Conservation (phyloP, 1,140 invertebrate species). For the Samia ricini region DNA sequence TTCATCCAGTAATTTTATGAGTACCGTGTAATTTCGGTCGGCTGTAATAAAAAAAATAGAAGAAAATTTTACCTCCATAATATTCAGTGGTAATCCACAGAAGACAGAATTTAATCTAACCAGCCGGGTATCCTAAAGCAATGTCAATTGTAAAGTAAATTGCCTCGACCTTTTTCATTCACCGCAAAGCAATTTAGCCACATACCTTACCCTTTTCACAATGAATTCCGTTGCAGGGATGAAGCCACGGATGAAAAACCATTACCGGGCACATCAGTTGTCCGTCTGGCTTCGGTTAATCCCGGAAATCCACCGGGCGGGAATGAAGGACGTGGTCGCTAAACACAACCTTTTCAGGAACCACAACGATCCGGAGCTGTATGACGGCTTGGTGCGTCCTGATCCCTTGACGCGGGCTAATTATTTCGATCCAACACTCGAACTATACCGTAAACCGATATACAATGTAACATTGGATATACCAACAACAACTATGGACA, state of each 20-base stretch:
- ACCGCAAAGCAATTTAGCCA: constrained; percentile 15
- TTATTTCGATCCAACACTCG: constrained; percentile 68
- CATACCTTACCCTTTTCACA: constrained; percentile 28
- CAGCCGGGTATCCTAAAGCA: constrained; percentile 12
- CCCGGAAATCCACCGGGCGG: constrained; percentile 93
- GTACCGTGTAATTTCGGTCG: neutral
- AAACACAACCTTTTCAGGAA: constrained; percentile 90
- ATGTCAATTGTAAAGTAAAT: constrained; percentile 39
- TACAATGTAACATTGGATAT: constrained; percentile 78
- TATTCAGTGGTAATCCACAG: constrained; percentile 11
- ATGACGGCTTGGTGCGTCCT: constrained; percentile 89
- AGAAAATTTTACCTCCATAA: constrained; percentile 11
- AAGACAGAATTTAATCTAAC: constrained; percentile 22
- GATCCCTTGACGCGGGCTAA: constrained; percentile 81
- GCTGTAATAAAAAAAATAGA: neutral
- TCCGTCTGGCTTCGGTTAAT: constrained; percentile 96
- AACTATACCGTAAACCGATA: constrained; percentile 77
- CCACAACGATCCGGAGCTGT: constrained; percentile 88
- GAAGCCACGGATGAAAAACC: constrained; percentile 94
- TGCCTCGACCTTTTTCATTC: constrained; percentile 23
- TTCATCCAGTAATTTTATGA: neutral
- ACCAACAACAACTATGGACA: constrained; percentile 79
- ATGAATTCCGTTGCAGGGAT: constrained; percentile 80
- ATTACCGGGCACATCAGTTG: constrained; percentile 94
- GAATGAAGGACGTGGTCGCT: constrained; percentile 91